Conservation (phyloP, 2,888 invertebrate species). For the Rugalucina vietnamica region DNA sequence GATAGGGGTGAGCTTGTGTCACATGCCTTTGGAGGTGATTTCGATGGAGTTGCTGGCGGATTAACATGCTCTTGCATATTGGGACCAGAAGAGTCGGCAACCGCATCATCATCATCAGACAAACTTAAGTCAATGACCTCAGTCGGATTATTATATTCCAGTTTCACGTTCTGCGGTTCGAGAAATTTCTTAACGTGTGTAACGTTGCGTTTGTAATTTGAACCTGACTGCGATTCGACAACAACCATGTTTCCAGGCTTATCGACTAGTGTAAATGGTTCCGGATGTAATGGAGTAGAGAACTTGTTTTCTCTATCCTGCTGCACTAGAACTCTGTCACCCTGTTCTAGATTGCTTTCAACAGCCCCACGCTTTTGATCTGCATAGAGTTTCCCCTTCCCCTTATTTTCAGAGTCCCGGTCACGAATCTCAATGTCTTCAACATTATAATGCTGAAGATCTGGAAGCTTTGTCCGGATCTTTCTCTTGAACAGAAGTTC, state of each 20-base stretch:
- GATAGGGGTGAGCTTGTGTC: too few species aligned
- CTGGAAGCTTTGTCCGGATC: constrained; percentile 47
- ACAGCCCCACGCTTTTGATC: background rate
- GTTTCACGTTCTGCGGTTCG: too few species aligned
- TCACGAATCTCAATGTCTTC: background rate
- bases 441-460: background rate
- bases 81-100: too few species aligned
- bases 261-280: background rate
- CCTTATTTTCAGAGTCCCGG: background rate
- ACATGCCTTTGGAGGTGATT: too few species aligned
- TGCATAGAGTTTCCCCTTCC: constrained; percentile 2
- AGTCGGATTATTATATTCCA: too few species aligned
- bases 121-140: too few species aligned
- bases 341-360: background rate
- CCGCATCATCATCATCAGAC: too few species aligned
- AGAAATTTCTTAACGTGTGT: constrained; percentile 25
- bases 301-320: constrained; percentile 29
- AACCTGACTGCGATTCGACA: background rate
- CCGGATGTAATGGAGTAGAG: background rate
- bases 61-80: too few species aligned
- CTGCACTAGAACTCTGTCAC: background rate
- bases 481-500: constrained; percentile 41
- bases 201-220: constrained; percentile 19
- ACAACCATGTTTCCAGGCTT: constrained; percentile 18
- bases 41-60: too few species aligned